Evolutionary conservation across 2,113 vertebrate species (phyloP).

Genomic region (Colistium nudipinnis): DNA sequence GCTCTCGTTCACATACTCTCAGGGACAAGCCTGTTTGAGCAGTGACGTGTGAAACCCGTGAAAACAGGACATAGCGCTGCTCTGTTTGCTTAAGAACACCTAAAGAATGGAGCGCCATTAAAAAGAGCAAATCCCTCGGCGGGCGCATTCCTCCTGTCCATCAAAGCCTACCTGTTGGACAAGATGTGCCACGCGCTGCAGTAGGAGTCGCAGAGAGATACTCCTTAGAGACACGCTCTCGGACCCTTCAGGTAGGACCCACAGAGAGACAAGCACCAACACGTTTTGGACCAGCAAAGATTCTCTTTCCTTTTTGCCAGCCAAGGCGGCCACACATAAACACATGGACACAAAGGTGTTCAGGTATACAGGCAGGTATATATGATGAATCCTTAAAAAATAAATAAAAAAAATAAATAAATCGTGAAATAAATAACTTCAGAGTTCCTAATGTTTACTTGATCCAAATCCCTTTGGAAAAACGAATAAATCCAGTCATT

Average conservation of each 20-base stretch:
- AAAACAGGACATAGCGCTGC: constrained; percentile 77
- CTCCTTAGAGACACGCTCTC: constrained; percentile 4
- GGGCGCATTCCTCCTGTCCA: constrained; percentile 75
- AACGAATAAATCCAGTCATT: not conserved
- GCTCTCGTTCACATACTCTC: constrained; percentile 64
- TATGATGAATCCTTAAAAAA: not conserved
- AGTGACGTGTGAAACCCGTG: constrained; percentile 76
- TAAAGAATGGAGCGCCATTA: constrained; percentile 65
- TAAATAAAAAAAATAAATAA: not conserved
- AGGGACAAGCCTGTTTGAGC: constrained; percentile 64
- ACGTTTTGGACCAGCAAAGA: constrained; percentile 2
- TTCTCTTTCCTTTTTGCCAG: not conserved
- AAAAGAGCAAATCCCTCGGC: constrained; percentile 69
- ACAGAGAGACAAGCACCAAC: not conserved
- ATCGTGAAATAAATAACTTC: not conserved
- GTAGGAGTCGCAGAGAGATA: constrained; percentile 36
- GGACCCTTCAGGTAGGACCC: constrained; percentile 23
- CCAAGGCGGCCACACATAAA: not conserved
- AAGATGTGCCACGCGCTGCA: constrained; percentile 52
- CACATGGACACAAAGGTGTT: not conserved
- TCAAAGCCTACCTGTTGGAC: constrained; percentile 73
- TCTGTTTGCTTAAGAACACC: constrained; percentile 76
- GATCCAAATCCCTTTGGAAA: no score
- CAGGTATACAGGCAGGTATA: no score
- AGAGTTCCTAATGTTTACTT: no score